Base-by-base conservation (phyloP, 2,113 vertebrate species). In the Nycticebus coucang region DNA sequence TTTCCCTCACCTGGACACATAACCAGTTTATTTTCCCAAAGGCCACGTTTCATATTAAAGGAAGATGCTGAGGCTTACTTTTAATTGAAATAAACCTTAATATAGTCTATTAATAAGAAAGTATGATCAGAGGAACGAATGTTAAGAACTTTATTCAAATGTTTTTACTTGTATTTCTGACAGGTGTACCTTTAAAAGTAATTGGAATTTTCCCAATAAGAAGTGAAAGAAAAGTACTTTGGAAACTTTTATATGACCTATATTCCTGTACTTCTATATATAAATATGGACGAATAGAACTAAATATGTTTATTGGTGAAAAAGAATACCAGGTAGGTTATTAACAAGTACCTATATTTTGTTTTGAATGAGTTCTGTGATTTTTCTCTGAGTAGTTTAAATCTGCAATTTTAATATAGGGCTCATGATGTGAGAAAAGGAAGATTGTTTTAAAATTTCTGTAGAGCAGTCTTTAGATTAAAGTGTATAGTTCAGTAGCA, bases 291-390 rank as follows among this genome's bases (percentile, higher is more conserved):
- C 99, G 99, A 97, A 37, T 99, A 89, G 99, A 99, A 97, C 97
- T 99, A 87, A 99, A 99, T 98, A 37, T 99, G 95, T 99, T 99
- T 95, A 95, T 99, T 41, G 99, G 98, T 83, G 99, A 99, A 98
- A 99, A 91, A 91, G 98, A 99, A 94, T 99, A 99, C 95, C 97
- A 96, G 98, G 99, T 99, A 98, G 69, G 98, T 96, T 87, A 68
- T 69, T 87, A 68, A 64, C 1, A 89, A 87, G 21, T 55, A 28
- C 14, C 15, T 80, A 17, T 75, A 50, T 81, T 83, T 71, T 87
- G 15, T 78, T 95, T 91, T 87, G 0, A 72, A 87, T 92, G 37
- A 60, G 19, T 82, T 77, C n/a, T 95, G 2, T 57, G n/a, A 62
- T 88, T 83, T 87, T 78, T 91, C 41, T 93, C 45, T 64, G 9